Conservation (phyloP, 2,113 vertebrate genomes). For the Nanger granti region DNA sequence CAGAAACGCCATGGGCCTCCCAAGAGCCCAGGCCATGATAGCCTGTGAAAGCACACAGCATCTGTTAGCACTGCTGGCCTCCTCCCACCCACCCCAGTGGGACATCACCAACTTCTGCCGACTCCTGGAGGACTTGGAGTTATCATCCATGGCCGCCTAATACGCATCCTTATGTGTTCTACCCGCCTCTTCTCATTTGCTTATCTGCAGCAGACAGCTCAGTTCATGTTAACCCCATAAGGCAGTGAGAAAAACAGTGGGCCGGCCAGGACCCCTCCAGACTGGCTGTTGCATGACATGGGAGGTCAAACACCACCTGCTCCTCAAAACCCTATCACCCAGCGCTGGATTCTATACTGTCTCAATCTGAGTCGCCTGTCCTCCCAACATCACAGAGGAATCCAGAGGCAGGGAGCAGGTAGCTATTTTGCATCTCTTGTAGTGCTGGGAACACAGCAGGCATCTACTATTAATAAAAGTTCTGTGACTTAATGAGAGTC, state of each 20-base stretch:
- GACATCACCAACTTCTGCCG: background rate
- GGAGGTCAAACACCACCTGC: background rate
- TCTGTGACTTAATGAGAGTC: background rate
- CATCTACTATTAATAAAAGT: background rate
- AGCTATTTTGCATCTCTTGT: slow-evolving; percentile 18
- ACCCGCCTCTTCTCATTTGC: background rate
- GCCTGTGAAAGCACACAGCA: background rate
- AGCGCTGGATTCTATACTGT: background rate
- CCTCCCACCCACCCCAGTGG: background rate
- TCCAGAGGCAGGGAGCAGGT: background rate
- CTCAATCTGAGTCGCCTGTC: background rate
- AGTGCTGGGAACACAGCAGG: background rate
- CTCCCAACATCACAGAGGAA: background rate
- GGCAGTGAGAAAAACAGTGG: background rate
- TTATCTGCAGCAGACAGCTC: background rate
- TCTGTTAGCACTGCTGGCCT: background rate
- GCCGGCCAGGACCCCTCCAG: background rate
- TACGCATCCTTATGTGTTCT: background rate
- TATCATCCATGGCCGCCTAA: background rate
- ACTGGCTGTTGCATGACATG: background rate
- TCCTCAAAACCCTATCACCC: background rate
- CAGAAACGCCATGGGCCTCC: background rate
- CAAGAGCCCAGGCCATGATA: background rate
- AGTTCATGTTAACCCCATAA: background rate
- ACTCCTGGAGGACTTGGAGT: background rate